phyloP scores from a whole-genome alignment of 2,888 invertebrate genomes.

The Pammene fasciana region DNA sequence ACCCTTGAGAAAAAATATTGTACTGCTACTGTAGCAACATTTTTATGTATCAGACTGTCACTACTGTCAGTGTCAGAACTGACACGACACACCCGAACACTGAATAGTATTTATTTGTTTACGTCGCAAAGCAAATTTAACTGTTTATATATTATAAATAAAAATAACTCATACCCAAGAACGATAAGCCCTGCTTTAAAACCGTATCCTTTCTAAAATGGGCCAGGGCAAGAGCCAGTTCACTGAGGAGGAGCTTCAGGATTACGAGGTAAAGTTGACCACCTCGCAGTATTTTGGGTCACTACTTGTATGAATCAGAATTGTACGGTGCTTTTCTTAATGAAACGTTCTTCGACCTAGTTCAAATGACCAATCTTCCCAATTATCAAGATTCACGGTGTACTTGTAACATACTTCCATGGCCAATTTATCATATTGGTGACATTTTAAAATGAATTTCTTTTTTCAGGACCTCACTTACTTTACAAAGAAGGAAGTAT shows the following conservation, averaged over 20 bases:
- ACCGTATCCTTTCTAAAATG: constrained; percentile 76
- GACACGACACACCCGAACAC: neutral
- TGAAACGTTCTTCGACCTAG: constrained; percentile 18
- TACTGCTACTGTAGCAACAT: constrained; percentile 17
- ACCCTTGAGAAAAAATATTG: neutral
- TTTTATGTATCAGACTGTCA: too few relatives aligned
- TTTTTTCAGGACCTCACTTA: constrained; percentile 93
- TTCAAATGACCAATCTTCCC: neutral
- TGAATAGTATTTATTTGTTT: too few relatives aligned
- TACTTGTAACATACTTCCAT: neutral
- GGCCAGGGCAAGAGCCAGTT: constrained; percentile 93
- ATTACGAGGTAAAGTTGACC: constrained; percentile 89
- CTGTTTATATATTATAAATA: neutral
- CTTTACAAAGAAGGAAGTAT: constrained; percentile 95
- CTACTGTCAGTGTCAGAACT: constrained; percentile 15
- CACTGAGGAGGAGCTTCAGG: constrained; percentile 93
- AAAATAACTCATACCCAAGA: neutral
- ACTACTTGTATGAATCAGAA: constrained; percentile 25
- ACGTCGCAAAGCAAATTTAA: neutral
- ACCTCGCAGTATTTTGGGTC: neutral
- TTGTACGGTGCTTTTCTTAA: constrained; percentile 18
- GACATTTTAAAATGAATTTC: constrained; percentile 44
- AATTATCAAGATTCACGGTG: neutral
- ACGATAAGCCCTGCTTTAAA: neutral
- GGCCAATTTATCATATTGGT: neutral